Conservation (phyloP, 2,888 invertebrate species). For the Synanthedon formicaeformis region DNA sequence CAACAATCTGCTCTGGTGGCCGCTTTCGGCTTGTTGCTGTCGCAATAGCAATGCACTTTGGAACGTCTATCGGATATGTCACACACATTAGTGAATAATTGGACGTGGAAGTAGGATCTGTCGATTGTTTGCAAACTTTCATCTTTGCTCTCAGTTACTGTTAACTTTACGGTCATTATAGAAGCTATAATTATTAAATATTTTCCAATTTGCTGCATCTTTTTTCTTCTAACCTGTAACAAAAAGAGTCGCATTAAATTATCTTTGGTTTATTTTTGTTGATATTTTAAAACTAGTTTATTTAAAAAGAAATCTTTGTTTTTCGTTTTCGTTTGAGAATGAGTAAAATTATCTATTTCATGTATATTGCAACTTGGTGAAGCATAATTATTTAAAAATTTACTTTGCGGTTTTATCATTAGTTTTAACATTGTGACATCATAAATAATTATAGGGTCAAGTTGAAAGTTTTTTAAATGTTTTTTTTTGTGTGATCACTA, state of each 20-base stretch:
- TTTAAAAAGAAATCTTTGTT: too few species aligned
- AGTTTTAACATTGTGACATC: too few species aligned
- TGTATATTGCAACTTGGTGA: too few species aligned
- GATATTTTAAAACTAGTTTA: too few species aligned
- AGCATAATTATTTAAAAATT: too few species aligned
- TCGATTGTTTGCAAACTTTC: conserved; percentile 41
- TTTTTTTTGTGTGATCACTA: too few species aligned
- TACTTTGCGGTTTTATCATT: too few species aligned
- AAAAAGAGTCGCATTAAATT: conserved; percentile 11
- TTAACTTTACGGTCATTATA: conserved; percentile 50
- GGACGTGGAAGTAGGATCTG: conserved; percentile 43
- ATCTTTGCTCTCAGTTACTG: conserved; percentile 50
- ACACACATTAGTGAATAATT: conserved; percentile 55
- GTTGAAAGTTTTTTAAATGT: too few species aligned
- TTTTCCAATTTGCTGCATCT: conserved; percentile 48
- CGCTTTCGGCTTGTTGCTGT: conserved; percentile 51
- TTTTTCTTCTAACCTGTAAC: conserved; percentile 29
- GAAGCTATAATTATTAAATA: conserved; percentile 53
- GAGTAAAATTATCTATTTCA: too few species aligned
- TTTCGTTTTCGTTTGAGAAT: too few species aligned
- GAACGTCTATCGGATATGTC: conserved; percentile 56
- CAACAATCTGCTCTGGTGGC: conserved; percentile 82
- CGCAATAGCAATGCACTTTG: conserved; percentile 64
- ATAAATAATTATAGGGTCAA: too few species aligned
- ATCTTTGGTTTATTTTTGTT: too few species aligned